Evolutionary conservation across 2,888 invertebrate genomes (phyloP).

Genomic region (Gryllus longicercus): DNA sequence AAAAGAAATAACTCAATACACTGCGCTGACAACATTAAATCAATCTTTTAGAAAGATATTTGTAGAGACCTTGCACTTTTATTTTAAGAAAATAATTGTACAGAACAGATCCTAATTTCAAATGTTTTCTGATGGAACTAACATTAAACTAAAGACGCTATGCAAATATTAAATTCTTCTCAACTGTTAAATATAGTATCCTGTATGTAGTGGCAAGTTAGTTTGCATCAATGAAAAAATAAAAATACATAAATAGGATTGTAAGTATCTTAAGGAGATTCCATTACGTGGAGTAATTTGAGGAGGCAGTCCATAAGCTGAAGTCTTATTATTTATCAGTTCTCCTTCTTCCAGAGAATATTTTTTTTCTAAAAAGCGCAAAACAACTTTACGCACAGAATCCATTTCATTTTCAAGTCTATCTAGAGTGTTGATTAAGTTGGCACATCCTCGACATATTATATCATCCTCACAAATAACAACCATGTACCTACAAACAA

Average conservation of each 20-base stretch:
- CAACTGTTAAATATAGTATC: too few relatives aligned
- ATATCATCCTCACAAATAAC: conserved; percentile 48
- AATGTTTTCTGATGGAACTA: too few relatives aligned
- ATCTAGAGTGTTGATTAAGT: conserved; percentile 47
- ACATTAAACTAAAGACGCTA: too few relatives aligned
- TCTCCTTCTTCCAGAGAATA: conserved; percentile 46
- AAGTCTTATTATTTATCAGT: conserved; percentile 41
- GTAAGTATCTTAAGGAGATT: background rate
- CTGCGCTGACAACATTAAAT: background rate
- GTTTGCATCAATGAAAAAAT: too few relatives aligned
- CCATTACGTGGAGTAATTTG: conserved; percentile 39
- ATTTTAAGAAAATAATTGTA: too few relatives aligned
- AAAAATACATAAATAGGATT: background rate
- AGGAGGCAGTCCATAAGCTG: conserved; percentile 41
- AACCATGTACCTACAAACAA: conserved; percentile 45
- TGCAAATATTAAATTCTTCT: too few relatives aligned
- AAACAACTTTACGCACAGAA: conserved; percentile 43
- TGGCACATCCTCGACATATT: conserved; percentile 47
- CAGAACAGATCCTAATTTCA: too few relatives aligned
- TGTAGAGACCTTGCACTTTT: too few relatives aligned
- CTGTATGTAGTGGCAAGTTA: too few relatives aligned
- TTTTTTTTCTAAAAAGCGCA: conserved; percentile 45
- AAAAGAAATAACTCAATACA: background rate
- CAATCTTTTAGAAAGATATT: too few relatives aligned
- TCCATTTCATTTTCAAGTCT: conserved; percentile 45